phyloP scores from a whole-genome alignment of 2,113 vertebrate genomes.

The Malaclemys terrapin region DNA sequence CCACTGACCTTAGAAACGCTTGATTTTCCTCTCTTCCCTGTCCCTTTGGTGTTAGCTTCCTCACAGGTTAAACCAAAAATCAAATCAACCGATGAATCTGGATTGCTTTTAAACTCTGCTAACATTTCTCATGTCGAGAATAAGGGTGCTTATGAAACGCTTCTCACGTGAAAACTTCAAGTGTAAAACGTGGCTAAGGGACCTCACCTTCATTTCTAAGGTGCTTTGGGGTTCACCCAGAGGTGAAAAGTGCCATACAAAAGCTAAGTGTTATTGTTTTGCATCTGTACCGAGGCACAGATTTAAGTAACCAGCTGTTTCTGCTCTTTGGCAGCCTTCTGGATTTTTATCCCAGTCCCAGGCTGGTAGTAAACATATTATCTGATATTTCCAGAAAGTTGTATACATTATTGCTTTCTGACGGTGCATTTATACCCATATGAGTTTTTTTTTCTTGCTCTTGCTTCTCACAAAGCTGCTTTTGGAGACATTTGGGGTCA shows the following conservation, averaged over 20 bases:
- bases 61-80: rapidly evolving
- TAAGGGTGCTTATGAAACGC: constrained; percentile 31
- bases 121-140: constrained; percentile 20
- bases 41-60: rapidly evolving
- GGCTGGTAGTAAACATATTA: constrained; percentile 75
- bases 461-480: constrained; percentile 73
- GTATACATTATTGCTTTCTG: constrained; percentile 75
- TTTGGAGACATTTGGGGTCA: constrained; percentile 49
- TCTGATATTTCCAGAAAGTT: constrained; percentile 66
- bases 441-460: constrained; percentile 32
- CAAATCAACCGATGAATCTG: rapidly evolving
- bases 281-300: constrained; percentile 12
- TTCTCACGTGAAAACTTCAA: constrained; percentile 61
- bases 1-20: not conserved
- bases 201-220: not conserved
- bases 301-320: constrained; percentile 40
- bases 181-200: not conserved
- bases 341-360: constrained; percentile 54
- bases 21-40: not conserved
- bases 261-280: not conserved
- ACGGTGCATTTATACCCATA: constrained; percentile 67
- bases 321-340: constrained; percentile 53
- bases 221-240: not conserved
- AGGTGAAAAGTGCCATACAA: not conserved
- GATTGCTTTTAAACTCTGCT: not conserved